These are phyloP conservation scores for Phyllotis vaccarum DNA, from an alignment of 2,797 vertebrate species.

Conservation along the genomic window DNA sequence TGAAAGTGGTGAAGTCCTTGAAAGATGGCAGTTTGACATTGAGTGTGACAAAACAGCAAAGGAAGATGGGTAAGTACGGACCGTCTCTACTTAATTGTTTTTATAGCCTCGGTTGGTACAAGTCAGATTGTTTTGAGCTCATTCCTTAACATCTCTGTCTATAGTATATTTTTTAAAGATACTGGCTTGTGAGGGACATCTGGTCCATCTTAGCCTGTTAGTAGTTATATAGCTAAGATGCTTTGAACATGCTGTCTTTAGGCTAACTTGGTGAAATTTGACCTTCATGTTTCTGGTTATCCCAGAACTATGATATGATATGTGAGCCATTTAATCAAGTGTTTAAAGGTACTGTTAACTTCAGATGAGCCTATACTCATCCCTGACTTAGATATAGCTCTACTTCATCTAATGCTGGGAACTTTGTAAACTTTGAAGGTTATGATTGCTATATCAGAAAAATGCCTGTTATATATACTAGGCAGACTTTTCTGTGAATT, in stretches of 20 bases:
- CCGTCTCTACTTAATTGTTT: not conserved
- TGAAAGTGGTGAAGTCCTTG: constrained; percentile 94
- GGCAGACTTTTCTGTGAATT: not conserved
- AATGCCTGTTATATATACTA: not conserved
- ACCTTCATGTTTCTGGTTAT: not conserved
- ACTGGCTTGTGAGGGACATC: not conserved
- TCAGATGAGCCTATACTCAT: not conserved
- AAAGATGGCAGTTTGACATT: constrained; percentile 98
- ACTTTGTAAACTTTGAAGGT: not conserved
- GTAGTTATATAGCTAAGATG: not conserved
- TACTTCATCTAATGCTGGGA: not conserved
- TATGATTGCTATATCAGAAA: not conserved
- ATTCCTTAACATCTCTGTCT: not conserved
- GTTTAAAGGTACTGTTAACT: not conserved
- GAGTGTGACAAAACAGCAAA: constrained; percentile 96
- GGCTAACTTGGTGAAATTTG: not conserved
- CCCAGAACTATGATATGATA: not conserved
- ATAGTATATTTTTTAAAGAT: not conserved
- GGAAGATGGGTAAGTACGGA: constrained; percentile 90
- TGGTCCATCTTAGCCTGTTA: not conserved
- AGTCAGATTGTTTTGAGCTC: constrained; percentile 31
- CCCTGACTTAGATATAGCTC: not conserved
- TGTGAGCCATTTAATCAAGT: not conserved
- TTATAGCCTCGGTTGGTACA: not conserved
- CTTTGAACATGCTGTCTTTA: not conserved